phyloP scores from a whole-genome alignment of 2,797 vertebrate species.

The Anguilla megastoma region DNA sequence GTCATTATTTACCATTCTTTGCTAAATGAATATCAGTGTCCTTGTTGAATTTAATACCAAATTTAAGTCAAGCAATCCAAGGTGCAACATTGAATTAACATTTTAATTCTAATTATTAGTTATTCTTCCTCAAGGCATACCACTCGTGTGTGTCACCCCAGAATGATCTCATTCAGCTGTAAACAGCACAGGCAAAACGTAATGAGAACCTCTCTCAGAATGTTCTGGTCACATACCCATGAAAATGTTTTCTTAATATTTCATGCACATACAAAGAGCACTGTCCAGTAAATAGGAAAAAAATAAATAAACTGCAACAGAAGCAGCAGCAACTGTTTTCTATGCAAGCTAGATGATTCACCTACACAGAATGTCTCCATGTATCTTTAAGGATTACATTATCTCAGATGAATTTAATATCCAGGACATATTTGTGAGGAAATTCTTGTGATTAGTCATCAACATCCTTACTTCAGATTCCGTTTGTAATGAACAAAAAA shows the following conservation, averaged over 20 bases:
- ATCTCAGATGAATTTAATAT: not conserved
- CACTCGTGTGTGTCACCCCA: not conserved
- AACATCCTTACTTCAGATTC: not conserved
- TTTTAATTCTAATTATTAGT: not conserved
- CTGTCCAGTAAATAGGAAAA: not conserved
- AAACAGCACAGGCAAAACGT: not conserved
- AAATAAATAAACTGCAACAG: too few relatives aligned
- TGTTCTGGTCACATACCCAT: too few relatives aligned
- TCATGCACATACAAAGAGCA: too few relatives aligned
- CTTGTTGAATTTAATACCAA: not conserved
- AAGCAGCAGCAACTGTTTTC: not conserved
- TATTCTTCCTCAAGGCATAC: not conserved
- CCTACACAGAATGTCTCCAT: not conserved
- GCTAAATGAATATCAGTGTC: not conserved
- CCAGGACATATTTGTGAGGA: not conserved
- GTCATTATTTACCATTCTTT: not conserved
- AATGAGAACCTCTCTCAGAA: not conserved
- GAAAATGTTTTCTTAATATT: not conserved
- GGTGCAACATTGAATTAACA: not conserved
- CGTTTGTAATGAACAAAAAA: not conserved
- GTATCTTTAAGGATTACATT: not conserved
- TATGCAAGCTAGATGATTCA: slow-evolving; percentile 6
- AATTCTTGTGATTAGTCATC: not conserved
- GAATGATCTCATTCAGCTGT: not conserved
- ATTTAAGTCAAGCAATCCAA: not conserved